Base-by-base conservation (phyloP, 2,888 invertebrate genomes). In the Carabus problematicus region DNA sequence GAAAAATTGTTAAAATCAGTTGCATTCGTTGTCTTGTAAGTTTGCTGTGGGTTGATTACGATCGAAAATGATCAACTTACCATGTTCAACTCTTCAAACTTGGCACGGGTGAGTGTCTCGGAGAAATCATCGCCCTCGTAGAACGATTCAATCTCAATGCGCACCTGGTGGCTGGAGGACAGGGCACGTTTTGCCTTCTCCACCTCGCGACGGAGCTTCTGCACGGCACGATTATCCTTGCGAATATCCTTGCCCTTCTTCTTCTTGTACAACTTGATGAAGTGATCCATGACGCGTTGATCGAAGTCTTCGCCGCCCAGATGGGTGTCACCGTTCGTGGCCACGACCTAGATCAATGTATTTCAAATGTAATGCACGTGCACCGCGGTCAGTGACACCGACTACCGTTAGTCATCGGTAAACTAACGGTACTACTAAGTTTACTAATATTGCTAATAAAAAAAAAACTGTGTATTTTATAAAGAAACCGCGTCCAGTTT, bases 241-340 rank as follows among this genome's bases (percentile, higher is more conserved):
- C 97, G 89, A 82, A 97, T 94, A 80, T 98, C 97, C 84, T 97
- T 97, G 82, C 96, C 95, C 88, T 94, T 95, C 91, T 98, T 97
- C 87, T 97, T 97, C 87, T 98, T 97, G 89, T 96, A 96, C 80
- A 98, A 83, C 82, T 98, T 98, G 74, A 80, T 95, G 86, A 99
- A 98, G 84, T 99, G 97, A 78, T 98, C 97, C 96, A 98, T 97
- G 3, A 98, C 96, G 74, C 96, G 88, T 83, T 98, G 97, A 84
- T 98, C 97, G 82, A 98, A 99, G 86, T 99, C 98, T 85, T 99
- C 98, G 81, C 98, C 98, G 78, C 98, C 97, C 85, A 98, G 89
- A 83, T 98, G 97, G 75, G 97, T 98, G 81, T 98, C 97, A 77
- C 98, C 98, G 79, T 94, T 94, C 72, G 95, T 95, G 0, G 95